These are phyloP conservation scores for Scelioninae gen. 1 DNA, from an alignment of 2,888 invertebrate species.

Conservation along the genomic window DNA sequence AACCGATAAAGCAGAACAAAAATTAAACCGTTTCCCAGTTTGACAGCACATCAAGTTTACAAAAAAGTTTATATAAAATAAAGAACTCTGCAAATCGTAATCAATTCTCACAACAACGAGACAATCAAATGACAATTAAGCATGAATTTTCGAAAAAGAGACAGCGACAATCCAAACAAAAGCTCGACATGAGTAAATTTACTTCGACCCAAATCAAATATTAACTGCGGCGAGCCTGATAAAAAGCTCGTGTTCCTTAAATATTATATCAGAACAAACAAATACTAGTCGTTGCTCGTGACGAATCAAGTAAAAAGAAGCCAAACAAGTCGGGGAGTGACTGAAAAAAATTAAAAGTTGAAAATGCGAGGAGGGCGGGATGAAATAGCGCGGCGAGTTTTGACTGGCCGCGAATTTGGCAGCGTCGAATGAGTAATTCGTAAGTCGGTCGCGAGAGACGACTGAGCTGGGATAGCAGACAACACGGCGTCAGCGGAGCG, in stretches of 20 bases:
- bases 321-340: too few relatives aligned
- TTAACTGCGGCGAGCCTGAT: background rate
- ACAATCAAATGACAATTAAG: background rate
- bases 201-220: slow-evolving; percentile 29
- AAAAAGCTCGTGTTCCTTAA: slow-evolving; percentile 18
- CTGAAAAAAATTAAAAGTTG: too few relatives aligned
- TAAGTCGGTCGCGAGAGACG: slow-evolving; percentile 11
- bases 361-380: slow-evolving; percentile 1
- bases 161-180: slow-evolving; percentile 8
- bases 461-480: slow-evolving; percentile 23
- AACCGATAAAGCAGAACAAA: background rate
- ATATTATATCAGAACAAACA: slow-evolving; percentile 11
- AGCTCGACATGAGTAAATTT: slow-evolving; percentile 4
- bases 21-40: background rate
- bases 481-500: slow-evolving; percentile 27
- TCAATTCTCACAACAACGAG: too few relatives aligned
- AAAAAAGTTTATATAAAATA: too few relatives aligned
- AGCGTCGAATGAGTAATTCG: slow-evolving; percentile 23
- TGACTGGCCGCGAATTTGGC: slow-evolving; percentile 5
- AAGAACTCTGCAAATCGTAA: too few relatives aligned
- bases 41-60: too few relatives aligned
- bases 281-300: background rate
- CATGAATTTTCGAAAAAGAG: background rate
- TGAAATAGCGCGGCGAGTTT: background rate
- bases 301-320: too few relatives aligned